Conservation (phyloP, 2,113 vertebrate genomes). For the Ammodytes marinus region DNA sequence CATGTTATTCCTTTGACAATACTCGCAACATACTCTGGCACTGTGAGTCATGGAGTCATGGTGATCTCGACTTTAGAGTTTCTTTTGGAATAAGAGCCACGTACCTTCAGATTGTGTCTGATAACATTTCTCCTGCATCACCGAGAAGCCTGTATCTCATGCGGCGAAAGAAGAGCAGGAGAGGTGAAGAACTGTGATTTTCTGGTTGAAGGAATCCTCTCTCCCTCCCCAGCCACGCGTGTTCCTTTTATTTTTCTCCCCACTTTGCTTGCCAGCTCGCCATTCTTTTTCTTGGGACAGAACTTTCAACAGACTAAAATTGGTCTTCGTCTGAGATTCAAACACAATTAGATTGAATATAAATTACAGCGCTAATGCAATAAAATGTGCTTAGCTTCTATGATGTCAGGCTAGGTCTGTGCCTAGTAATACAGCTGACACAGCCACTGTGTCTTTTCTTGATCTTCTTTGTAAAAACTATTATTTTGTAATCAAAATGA, state of each 20-base stretch:
- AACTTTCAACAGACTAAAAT: constrained; percentile 50
- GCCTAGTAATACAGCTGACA: constrained; percentile 28
- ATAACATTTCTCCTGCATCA: neutral
- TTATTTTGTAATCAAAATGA: constrained; percentile 75
- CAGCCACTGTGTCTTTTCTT: constrained; percentile 31
- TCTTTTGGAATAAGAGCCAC: neutral
- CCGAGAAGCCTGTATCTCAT: neutral
- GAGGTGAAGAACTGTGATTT: constrained; percentile 43
- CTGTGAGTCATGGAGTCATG: neutral
- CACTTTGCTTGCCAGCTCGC: constrained; percentile 12
- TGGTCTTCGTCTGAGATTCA: constrained; percentile 18
- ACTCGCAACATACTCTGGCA: neutral
- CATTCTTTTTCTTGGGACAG: neutral
- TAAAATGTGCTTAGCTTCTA: constrained; percentile 9
- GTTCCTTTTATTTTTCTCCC: neutral
- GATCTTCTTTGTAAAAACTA: constrained; percentile 71
- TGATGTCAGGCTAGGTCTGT: constrained; percentile 8
- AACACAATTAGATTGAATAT: constrained; percentile 25
- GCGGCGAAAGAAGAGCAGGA: neutral
- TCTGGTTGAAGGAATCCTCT: constrained; percentile 43
- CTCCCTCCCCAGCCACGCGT: neutral
- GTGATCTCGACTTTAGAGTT: neutral
- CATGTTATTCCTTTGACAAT: constrained; percentile 8
- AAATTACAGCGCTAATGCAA: constrained; percentile 27
- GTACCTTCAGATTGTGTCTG: constrained; percentile 5